Percentiles rank a stretch among this genome's conserved stretches.
Evolutionary conservation across 2,888 invertebrate species (phyloP).

Genomic region (Tyria jacobaeae): DNA sequence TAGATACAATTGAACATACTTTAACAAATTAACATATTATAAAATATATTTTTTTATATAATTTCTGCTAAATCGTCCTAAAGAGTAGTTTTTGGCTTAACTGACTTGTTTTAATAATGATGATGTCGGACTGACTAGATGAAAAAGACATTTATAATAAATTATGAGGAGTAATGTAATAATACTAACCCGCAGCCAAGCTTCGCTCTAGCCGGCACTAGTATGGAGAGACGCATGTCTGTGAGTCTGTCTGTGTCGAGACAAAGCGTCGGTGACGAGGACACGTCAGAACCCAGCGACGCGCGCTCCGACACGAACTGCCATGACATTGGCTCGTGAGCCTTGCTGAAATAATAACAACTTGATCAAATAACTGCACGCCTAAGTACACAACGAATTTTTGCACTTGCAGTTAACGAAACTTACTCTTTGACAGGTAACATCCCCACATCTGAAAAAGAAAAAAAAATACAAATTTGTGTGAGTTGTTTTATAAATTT

Average conservation of each 20-base stretch:
- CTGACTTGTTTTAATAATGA: neutral
- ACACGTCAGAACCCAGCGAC: slow-evolving; percentile 86
- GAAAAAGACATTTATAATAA: no score
- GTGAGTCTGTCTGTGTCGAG: slow-evolving; percentile 84
- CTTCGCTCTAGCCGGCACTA: slow-evolving; percentile 93
- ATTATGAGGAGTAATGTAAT: neutral
- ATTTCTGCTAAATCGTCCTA: neutral
- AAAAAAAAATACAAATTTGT: slow-evolving; percentile 46
- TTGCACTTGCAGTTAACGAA: slow-evolving; percentile 27
- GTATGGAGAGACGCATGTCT: slow-evolving; percentile 91
- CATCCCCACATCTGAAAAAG: slow-evolving; percentile 95
- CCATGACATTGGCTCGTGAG: slow-evolving; percentile 93
- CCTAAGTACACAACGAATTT: slow-evolving; percentile 32
- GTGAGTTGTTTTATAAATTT: neutral
- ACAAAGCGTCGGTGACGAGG: slow-evolving; percentile 79
- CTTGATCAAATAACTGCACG: slow-evolving; percentile 41
- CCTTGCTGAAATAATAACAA: slow-evolving; percentile 84
- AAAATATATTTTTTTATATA: no score
- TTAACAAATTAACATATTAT: no score
- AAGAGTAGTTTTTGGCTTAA: no score
- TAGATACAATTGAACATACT: no score
- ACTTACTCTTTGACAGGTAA: slow-evolving; percentile 97
- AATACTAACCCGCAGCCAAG: slow-evolving; percentile 92
- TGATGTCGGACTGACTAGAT: neutral
- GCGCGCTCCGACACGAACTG: slow-evolving; percentile 89